Evolutionary conservation across 2,888 invertebrate genomes (phyloP), one percentile per base, ranked within the genome.

Genomic region (Meteorus cinctellus): DNA sequence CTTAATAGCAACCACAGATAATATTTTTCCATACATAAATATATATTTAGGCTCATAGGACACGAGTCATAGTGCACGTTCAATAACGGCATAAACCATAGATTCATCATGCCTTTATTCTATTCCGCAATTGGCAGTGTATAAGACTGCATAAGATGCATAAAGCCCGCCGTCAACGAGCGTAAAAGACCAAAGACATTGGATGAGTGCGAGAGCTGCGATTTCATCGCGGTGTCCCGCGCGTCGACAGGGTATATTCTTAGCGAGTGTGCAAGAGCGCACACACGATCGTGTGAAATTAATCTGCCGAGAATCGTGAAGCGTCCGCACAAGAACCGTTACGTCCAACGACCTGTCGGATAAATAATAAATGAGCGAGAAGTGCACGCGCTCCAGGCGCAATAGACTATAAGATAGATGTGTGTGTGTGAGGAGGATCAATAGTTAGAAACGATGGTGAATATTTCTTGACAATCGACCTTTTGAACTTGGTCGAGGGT

Each of bases 401-500:
- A 55, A 3, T 29, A 65, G 29, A 48, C 63, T 48, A 8, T 41
- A 19, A 72, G 29, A 41, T 62, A 29, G 12, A 29, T 62, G n/a
- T 31, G 27, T 62, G 10, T 62, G 8, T 62, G 10, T 12, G 69
- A 72, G 41, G 12, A 59, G 70, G 65, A 74, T 65, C 70, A 69
- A 72, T 74, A 77, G 68, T 65, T 19, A 63, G 34, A 51, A 65
- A 63, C 12, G 41, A 41, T 65, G n/a, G 36, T 36, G 12, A n/a
- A 65, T 34, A 19, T 34, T 31, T n/a, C 16, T 31, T 16, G 62
- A 62, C 62, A 62, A 62, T 62, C 62, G 67, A 72, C 74, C 77
- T 63, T 72, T 63, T 74, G 74, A 63, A 74, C 75, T 75, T 77
- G 69, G 71, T 55, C 4, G 60, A 77, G 67, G 72, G 77, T 76